Conservation (phyloP, 1,140 invertebrate species). For the Radopholus similis region DNA sequence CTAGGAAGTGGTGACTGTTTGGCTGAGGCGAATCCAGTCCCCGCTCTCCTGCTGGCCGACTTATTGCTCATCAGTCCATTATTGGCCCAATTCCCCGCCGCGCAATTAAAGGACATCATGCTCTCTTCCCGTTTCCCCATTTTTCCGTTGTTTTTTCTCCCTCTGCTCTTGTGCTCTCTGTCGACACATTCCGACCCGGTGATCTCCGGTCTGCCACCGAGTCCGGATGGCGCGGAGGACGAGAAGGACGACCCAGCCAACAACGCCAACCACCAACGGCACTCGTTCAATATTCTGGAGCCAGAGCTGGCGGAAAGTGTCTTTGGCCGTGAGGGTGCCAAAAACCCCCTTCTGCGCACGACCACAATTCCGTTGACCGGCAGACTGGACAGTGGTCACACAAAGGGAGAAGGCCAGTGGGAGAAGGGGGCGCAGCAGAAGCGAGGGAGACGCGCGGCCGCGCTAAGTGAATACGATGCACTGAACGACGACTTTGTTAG, state of each 20-base stretch:
- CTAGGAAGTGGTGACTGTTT: no score
- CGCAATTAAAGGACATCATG: no score
- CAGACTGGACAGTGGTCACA: neutral
- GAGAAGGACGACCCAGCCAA: no score
- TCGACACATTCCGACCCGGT: no score
- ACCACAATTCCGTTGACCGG: conserved; percentile 6
- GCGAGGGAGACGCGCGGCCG: neutral
- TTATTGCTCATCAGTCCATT: no score
- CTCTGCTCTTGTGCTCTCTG: no score
- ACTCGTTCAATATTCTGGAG: conserved; percentile 14
- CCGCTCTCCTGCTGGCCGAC: no score
- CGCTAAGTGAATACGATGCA: conserved; percentile 8
- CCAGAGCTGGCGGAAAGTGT: conserved; percentile 10
- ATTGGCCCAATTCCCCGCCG: neutral
- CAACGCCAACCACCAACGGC: conserved; percentile 2
- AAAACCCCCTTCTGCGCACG: conserved; percentile 9
- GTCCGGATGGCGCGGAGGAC: neutral
- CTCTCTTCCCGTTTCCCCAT: no score
- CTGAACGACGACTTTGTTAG: conserved; percentile 15
- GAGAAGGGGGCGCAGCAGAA: neutral
- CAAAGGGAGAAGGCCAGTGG: neutral
- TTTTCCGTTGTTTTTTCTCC: neutral
- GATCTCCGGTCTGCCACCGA: neutral
- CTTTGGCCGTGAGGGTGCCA: neutral
- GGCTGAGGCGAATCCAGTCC: no score